phyloP scores from a whole-genome alignment of 2,888 invertebrate species.

The Xestobium rufovillosum region DNA sequence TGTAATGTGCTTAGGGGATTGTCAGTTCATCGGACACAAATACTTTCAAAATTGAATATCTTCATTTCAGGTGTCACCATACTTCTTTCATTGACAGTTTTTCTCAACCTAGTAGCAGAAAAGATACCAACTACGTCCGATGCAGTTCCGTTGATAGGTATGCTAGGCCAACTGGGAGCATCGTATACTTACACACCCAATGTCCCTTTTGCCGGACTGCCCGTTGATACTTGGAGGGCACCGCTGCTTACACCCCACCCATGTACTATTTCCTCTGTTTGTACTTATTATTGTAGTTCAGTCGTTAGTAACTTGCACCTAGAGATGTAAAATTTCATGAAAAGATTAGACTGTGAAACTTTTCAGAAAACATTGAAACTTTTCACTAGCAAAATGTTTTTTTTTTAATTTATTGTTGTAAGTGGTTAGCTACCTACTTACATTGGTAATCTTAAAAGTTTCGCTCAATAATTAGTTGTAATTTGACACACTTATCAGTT shows the following conservation, averaged over 20 bases:
- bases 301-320: background rate
- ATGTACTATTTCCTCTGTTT: slow-evolving; percentile 5
- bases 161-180: slow-evolving; percentile 42
- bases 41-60: slow-evolving; percentile 42
- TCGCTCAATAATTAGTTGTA: too few relatives aligned
- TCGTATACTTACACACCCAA: slow-evolving; percentile 43
- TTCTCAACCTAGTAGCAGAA: slow-evolving; percentile 95
- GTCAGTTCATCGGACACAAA: slow-evolving; percentile 32
- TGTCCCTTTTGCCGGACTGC: slow-evolving; percentile 40
- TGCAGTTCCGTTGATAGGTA: slow-evolving; percentile 78
- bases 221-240: slow-evolving; percentile 48
- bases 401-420: too few relatives aligned
- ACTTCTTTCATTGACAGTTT: slow-evolving; percentile 94
- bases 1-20: slow-evolving; percentile 27
- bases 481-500: too few relatives aligned
- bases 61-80: slow-evolving; percentile 85
- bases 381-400: too few relatives aligned
- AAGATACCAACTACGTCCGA: slow-evolving; percentile 87
- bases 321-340: too few relatives aligned
- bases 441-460: too few relatives aligned
- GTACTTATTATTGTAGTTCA: slow-evolving; percentile 11
- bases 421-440: too few relatives aligned
- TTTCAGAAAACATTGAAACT: too few relatives aligned
- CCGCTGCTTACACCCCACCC: slow-evolving; percentile 24
- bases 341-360: too few relatives aligned